phyloP scores from a whole-genome alignment of 2,888 invertebrate species.

The Drosophila crucigera region DNA sequence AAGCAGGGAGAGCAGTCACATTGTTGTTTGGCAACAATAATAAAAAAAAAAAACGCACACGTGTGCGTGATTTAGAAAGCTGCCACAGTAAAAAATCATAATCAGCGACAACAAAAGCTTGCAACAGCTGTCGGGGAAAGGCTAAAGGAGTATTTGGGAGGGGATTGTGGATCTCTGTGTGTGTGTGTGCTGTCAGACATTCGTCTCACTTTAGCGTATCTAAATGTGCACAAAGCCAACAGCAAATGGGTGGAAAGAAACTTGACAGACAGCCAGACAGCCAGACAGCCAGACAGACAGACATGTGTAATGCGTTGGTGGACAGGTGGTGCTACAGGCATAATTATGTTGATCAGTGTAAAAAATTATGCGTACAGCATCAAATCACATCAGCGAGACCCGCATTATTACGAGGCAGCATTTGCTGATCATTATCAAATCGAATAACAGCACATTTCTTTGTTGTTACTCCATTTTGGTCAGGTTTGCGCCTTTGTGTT shows the following conservation, averaged over 20 bases:
- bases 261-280: slow-evolving; percentile 17
- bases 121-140: slow-evolving; percentile 1
- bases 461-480: slow-evolving; percentile 37
- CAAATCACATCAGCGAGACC: slow-evolving; percentile 23
- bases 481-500: slow-evolving; percentile 39
- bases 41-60: slow-evolving; percentile 23
- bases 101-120: slow-evolving; percentile 53
- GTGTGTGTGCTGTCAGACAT: slow-evolving; percentile 25
- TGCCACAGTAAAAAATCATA: slow-evolving; percentile 44
- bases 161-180: background rate
- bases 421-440: slow-evolving; percentile 56
- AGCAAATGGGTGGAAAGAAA: slow-evolving; percentile 24
- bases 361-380: slow-evolving; percentile 19
- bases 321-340: slow-evolving; percentile 43
- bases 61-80: slow-evolving; percentile 24
- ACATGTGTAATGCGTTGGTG: background rate
- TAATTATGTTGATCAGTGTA: slow-evolving; percentile 54
- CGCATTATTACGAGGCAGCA: slow-evolving; percentile 29
- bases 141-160: too few relatives aligned
- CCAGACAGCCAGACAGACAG: slow-evolving; percentile 1
- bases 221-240: slow-evolving; percentile 19
- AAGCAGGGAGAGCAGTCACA: slow-evolving; percentile 23
- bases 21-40: slow-evolving; percentile 46
- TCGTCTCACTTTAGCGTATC: slow-evolving; percentile 24
- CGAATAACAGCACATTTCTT: slow-evolving; percentile 23